These are phyloP conservation scores for Thyatira batis DNA, from an alignment of 2,888 invertebrate genomes.

Conservation along the genomic window DNA sequence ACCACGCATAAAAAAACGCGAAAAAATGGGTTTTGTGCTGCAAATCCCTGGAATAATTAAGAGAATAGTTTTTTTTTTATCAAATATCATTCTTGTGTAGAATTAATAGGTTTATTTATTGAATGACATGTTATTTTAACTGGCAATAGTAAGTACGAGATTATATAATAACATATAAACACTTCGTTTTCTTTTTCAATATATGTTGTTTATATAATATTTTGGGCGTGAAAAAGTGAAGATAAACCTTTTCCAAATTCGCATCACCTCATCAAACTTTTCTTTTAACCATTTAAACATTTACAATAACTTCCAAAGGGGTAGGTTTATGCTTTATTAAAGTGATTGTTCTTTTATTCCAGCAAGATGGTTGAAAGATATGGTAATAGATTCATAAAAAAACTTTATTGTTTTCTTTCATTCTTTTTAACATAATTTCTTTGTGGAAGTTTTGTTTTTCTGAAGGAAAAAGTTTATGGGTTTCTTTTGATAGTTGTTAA, in stretches of 20 bases:
- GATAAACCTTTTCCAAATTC: constrained; percentile 49
- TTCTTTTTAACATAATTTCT: background rate
- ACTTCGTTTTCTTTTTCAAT: constrained; percentile 16
- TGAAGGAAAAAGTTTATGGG: background rate
- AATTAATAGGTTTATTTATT: no score
- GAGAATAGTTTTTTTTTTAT: no score
- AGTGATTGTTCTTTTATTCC: background rate
- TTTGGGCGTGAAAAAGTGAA: constrained; percentile 17
- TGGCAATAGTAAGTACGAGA: no score
- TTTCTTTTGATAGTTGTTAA: no score
- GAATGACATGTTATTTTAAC: no score
- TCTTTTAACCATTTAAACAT: constrained; percentile 13
- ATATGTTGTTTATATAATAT: constrained; percentile 4
- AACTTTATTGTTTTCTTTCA: background rate
- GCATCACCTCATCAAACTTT: constrained; percentile 34
- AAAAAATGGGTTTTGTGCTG: no score
- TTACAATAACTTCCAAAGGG: background rate
- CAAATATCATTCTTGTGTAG: no score
- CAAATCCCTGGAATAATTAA: no score
- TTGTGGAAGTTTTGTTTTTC: background rate
- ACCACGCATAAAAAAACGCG: no score
- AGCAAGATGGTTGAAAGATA: background rate
- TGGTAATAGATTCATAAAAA: no score
- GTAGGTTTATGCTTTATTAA: background rate
- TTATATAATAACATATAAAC: no score